These are phyloP conservation scores for Papilio dardanus DNA, from an alignment of 1,140 invertebrate genomes.

Conservation along the genomic window DNA sequence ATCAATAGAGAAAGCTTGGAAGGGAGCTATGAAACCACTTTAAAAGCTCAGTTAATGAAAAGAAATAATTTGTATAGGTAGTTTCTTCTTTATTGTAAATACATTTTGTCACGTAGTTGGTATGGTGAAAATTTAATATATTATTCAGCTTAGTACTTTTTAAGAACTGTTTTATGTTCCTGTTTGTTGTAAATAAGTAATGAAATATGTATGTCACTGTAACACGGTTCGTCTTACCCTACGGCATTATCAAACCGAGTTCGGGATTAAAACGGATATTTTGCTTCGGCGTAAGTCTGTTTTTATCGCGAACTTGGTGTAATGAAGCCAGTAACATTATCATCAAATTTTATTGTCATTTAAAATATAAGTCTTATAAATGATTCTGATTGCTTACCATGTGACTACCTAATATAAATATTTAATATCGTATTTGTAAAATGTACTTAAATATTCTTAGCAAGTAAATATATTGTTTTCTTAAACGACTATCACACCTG, in stretches of 20 bases:
- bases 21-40: too few relatives aligned
- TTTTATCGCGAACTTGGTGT: too few relatives aligned
- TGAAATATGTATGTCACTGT: conserved; percentile 61
- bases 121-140: conserved; percentile 79
- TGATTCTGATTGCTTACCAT: too few relatives aligned
- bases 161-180: conserved; percentile 81
- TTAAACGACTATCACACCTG: conserved; percentile 45
- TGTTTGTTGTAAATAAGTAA: conserved; percentile 77
- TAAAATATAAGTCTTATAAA: too few relatives aligned
- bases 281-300: too few relatives aligned
- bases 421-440: conserved; percentile 78
- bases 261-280: too few relatives aligned
- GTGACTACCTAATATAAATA: conserved; percentile 71
- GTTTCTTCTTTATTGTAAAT: conserved; percentile 72
- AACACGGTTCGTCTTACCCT: conserved; percentile 54
- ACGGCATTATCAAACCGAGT: too few relatives aligned
- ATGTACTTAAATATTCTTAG: conserved; percentile 78
- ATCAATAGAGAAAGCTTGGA: conserved; percentile 62
- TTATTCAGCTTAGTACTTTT: conserved; percentile 69
- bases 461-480: conserved; percentile 61
- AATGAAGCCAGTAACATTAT: too few relatives aligned
- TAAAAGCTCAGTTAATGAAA: conserved; percentile 70
- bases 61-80: conserved; percentile 69
- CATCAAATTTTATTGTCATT: conserved; percentile 43
- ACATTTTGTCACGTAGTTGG: conserved; percentile 66